These are phyloP conservation scores for Cryptomyrus ogoouensis DNA, from an alignment of 2,113 vertebrate genomes.

Conservation along the genomic window DNA sequence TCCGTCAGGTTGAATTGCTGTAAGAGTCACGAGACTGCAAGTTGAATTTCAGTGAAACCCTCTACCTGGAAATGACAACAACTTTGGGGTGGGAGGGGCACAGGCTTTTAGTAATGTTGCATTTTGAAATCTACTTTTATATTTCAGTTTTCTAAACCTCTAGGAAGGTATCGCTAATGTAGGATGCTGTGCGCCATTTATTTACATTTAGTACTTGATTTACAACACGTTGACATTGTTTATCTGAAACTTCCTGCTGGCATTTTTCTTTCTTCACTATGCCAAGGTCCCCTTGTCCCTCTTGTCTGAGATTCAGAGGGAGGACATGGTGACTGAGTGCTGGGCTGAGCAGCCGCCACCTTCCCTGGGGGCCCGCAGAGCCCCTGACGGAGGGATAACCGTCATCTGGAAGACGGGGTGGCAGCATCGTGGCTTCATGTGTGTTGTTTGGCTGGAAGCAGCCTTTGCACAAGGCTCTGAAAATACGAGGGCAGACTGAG, in stretches of 20 bases:
- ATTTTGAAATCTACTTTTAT: neutral
- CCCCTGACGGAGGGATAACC: neutral
- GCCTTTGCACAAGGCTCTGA: conserved; percentile 32
- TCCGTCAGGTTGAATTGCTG: neutral
- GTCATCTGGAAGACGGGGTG: conserved; percentile 30
- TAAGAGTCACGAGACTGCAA: neutral
- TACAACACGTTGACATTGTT: neutral
- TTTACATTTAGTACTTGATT: neutral
- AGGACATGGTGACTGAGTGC: neutral
- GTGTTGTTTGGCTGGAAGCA: conserved; percentile 28
- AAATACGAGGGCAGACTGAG: conserved; percentile 22
- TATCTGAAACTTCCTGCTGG: neutral
- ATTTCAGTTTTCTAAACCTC: neutral
- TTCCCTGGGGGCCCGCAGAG: neutral
- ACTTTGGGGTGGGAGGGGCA: neutral
- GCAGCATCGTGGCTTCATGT: conserved; percentile 8
- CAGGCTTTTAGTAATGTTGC: neutral
- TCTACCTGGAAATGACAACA: neutral
- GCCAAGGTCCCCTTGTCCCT: neutral
- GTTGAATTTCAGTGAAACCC: neutral
- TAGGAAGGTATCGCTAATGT: neutral
- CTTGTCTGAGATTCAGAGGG: neutral
- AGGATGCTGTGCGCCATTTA: neutral
- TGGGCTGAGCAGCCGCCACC: neutral
- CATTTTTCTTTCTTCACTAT: neutral